phyloP scores from a whole-genome alignment of 2,888 invertebrate genomes.

The Caenorhabditis macrosperma region DNA sequence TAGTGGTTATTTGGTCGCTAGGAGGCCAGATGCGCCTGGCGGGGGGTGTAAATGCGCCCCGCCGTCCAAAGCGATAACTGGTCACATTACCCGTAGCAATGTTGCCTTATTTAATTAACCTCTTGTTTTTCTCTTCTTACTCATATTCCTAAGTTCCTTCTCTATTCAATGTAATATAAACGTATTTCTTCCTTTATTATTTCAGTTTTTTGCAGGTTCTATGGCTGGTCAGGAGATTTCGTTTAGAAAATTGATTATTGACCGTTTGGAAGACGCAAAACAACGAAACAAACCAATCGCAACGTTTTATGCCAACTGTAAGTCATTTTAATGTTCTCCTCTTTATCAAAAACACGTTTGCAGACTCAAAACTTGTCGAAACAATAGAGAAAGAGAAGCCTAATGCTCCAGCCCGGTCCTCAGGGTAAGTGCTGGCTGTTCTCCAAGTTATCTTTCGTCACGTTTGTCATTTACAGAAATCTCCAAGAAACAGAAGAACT shows the following conservation, averaged over 20 bases:
- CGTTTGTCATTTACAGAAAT: slow-evolving; percentile 12
- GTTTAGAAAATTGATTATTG: slow-evolving; percentile 33
- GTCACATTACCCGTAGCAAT: slow-evolving; percentile 13
- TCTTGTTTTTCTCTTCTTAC: neutral
- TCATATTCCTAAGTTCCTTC: neutral
- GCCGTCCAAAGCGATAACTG: slow-evolving; percentile 1
- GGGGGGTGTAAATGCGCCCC: slow-evolving; percentile 40
- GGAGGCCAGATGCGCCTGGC: neutral
- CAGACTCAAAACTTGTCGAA: slow-evolving; percentile 33
- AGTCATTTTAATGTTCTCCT: slow-evolving; percentile 5
- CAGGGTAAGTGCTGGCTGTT: neutral
- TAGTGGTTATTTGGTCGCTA: too few relatives aligned
- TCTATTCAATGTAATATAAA: too few relatives aligned
- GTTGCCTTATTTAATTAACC: neutral
- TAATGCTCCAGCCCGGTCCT: neutral
- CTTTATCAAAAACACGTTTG: neutral
- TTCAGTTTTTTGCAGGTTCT: neutral
- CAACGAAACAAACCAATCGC: slow-evolving; percentile 13
- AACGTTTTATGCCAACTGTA: slow-evolving; percentile 37
- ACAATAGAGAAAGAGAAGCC: slow-evolving; percentile 7
- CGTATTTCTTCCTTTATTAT: slow-evolving; percentile 1
- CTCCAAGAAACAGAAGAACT: slow-evolving; percentile 40
- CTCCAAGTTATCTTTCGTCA: neutral
- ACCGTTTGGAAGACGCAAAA: slow-evolving; percentile 29
- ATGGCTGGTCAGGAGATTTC: slow-evolving; percentile 12